phyloP scores from a whole-genome alignment of 2,113 vertebrate genomes.

The Indicator maculatus region DNA sequence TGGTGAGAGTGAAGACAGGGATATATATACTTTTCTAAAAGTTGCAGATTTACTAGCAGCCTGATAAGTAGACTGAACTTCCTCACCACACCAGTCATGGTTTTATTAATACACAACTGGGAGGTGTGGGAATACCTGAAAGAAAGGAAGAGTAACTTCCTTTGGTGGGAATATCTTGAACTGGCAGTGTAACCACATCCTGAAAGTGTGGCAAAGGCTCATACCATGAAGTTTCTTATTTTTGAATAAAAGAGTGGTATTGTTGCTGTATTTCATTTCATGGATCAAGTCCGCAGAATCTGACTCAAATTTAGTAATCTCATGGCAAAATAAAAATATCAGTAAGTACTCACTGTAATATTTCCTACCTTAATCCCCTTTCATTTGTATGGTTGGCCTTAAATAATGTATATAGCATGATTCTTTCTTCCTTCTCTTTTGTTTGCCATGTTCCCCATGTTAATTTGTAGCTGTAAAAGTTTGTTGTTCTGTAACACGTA shows the following conservation, averaged over 20 bases:
- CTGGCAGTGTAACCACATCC: neutral
- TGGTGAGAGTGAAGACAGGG: neutral
- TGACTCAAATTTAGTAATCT: neutral
- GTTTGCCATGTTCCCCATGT: neutral
- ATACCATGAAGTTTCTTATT: neutral
- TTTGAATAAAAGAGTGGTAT: neutral
- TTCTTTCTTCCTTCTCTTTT: neutral
- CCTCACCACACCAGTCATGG: neutral
- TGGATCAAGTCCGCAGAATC: neutral
- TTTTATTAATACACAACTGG: neutral
- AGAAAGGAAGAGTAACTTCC: neutral
- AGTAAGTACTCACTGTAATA: neutral
- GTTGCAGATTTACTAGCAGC: neutral
- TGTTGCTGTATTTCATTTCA: neutral
- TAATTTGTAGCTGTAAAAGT: neutral
- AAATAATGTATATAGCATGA: neutral
- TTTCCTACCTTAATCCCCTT: neutral
- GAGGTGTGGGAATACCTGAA: neutral
- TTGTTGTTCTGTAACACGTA: neutral
- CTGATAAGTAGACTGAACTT: neutral
- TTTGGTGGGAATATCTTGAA: neutral
- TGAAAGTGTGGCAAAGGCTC: neutral
- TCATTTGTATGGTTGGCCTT: neutral
- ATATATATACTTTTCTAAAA: neutral
- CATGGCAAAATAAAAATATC: neutral